phyloP scores from a whole-genome alignment of 2,797 vertebrate species.

The Choloepus didactylus region DNA sequence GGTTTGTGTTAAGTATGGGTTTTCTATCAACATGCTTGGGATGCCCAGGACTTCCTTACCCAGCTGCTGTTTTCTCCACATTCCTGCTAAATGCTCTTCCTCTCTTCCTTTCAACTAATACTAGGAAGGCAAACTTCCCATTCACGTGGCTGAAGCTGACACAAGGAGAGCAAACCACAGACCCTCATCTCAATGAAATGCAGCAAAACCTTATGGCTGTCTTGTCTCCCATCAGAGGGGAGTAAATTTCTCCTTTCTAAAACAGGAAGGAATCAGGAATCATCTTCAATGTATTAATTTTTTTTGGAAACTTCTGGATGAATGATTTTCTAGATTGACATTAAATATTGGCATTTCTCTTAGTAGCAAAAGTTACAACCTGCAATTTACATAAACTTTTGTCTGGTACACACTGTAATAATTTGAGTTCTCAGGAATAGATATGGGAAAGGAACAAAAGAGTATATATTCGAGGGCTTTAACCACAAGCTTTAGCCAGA shows the following conservation, averaged over 20 bases:
- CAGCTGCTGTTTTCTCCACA: neutral
- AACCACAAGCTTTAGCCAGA: neutral
- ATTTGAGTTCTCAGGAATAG: neutral
- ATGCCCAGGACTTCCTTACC: neutral
- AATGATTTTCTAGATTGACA: conserved; percentile 45
- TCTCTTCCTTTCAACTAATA: neutral
- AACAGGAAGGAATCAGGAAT: conserved; percentile 2
- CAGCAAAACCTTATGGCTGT: neutral
- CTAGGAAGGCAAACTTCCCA: neutral
- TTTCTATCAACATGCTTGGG: neutral
- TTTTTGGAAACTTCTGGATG: neutral
- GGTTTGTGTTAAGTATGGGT: neutral
- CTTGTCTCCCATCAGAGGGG: neutral
- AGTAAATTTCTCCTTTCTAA: neutral
- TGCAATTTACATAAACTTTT: conserved; percentile 9
- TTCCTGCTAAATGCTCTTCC: neutral
- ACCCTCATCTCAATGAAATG: neutral
- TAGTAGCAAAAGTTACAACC: neutral
- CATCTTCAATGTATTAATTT: neutral
- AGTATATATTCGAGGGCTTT: conserved; percentile 37
- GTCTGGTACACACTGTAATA: neutral
- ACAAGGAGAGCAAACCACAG: neutral
- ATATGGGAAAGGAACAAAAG: neutral
- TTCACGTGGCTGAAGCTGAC: neutral
- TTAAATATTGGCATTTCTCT: conserved; percentile 56